Evolutionary conservation across 1,140 invertebrate species (phyloP), one percentile per base, ranked within the genome.

Genomic region (Steinernema khuongi): DNA sequence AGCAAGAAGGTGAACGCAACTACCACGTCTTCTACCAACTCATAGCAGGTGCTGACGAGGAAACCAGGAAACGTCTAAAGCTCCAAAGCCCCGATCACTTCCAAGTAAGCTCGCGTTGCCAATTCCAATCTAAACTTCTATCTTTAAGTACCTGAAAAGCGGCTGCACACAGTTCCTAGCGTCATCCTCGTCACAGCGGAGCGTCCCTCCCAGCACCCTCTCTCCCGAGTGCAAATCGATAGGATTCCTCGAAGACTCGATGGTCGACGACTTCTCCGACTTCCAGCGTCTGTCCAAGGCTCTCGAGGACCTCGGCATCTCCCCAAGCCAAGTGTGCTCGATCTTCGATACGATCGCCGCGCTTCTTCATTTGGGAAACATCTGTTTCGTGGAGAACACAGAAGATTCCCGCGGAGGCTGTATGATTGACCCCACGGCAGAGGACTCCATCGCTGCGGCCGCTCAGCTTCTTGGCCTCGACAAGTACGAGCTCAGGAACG

Each of bases 11-110:
- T 0, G 96, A 98, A 86, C 88, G 96, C 73, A 97, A 98, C 86
- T 99, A 97, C 84, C 96, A 99, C 83, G 93, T 98, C 19, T 98
- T 98, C 86, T 99, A 99, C 83, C 95, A 98, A 87, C 89, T 98
- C 11, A 29, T 80, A 19, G 76, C 70, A 29, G 79, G 79, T 22
- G 67, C 75, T 2, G 31, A 43, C 17, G 67, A 78, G 28, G 90
- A 94, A 86, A 92, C 96, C 86, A 93, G 89, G 86, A 91, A 91
- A 92, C 88, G 87, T 69, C n/a, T 33, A 22, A 19, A 43, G 7
- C 31, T 69, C 18, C 29, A 69, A 22, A 60, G 50, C 22, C 7
- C 50, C 50, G 50, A 60, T 22, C 14, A 60, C 11, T 60, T 60
- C 50, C 50, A 60, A 22, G 50, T 60, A 60, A 7, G 19, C 50